Evolutionary conservation across 2,797 vertebrate genomes (phyloP).

Genomic region (Triplophysa bombifrons): DNA sequence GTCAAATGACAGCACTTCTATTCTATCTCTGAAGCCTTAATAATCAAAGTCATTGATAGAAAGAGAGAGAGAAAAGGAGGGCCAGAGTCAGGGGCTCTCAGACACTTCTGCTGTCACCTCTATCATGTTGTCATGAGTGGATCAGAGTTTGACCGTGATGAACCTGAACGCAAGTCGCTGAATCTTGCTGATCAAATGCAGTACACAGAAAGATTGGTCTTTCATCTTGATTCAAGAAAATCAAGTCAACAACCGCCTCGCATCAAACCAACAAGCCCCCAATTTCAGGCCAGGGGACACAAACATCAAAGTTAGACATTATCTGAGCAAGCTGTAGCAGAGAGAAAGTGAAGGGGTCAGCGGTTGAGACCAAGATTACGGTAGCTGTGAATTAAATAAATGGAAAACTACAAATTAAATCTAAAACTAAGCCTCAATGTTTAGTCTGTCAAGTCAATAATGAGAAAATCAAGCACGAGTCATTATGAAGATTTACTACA

Average conservation of each 20-base stretch:
- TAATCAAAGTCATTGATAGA: constrained; percentile 72
- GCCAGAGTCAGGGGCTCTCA: constrained; percentile 62
- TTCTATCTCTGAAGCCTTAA: constrained; percentile 73
- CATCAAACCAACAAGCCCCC: constrained; percentile 67
- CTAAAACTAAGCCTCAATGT: background rate
- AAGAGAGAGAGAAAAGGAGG: constrained; percentile 62
- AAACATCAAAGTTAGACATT: constrained; percentile 43
- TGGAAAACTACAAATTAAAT: constrained; percentile 10
- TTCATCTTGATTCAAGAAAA: constrained; percentile 81
- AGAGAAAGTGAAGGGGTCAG: background rate
- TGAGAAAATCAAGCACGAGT: background rate
- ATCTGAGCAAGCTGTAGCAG: constrained; percentile 37
- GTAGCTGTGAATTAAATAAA: background rate
- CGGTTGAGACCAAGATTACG: background rate
- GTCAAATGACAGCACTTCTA: constrained; percentile 79
- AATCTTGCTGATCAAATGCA: constrained; percentile 64
- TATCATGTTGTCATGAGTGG: constrained; percentile 58
- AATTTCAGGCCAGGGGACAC: constrained; percentile 17
- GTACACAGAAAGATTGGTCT: constrained; percentile 68
- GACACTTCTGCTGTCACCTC: constrained; percentile 51
- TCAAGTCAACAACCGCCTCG: constrained; percentile 72
- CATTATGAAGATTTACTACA: background rate
- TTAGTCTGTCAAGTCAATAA: background rate
- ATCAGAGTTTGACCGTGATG: constrained; percentile 65
- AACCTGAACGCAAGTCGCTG: constrained; percentile 58